phyloP scores from a whole-genome alignment of 2,797 vertebrate genomes.

The Danionella dracula region DNA sequence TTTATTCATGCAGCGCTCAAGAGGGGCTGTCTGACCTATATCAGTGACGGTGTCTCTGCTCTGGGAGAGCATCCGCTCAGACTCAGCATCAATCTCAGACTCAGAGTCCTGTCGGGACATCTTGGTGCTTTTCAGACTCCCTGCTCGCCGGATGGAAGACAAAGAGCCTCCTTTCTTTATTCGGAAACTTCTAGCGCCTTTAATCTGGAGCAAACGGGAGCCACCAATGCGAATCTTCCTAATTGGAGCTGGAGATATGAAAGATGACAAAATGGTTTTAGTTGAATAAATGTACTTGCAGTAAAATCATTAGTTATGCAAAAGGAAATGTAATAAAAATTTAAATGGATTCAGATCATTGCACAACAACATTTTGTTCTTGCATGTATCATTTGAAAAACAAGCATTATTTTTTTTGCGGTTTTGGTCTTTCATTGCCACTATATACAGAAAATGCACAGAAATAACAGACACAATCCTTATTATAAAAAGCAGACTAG shows the following conservation, averaged over 20 bases:
- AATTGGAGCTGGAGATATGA: constrained; percentile 69
- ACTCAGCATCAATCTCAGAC: constrained; percentile 88
- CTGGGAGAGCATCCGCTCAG: constrained; percentile 87
- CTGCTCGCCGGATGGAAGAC: constrained; percentile 92
- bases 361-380: too few relatives aligned
- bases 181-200: constrained; percentile 96
- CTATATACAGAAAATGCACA: too few relatives aligned
- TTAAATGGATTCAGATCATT: too few relatives aligned
- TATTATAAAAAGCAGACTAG: too few relatives aligned
- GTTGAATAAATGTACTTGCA: too few relatives aligned
- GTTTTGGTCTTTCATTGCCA: too few relatives aligned
- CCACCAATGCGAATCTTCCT: constrained; percentile 96
- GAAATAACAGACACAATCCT: too few relatives aligned
- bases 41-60: constrained; percentile 98
- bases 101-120: constrained; percentile 96
- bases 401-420: too few relatives aligned
- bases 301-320: too few relatives aligned
- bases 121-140: constrained; percentile 99
- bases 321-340: too few relatives aligned
- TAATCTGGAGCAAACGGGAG: constrained; percentile 96
- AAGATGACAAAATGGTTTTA: background rate
- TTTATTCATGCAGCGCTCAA: background rate
- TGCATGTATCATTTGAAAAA: too few relatives aligned
- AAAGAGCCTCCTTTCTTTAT: constrained; percentile 97
- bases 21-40: constrained; percentile 70